phyloP scores from a whole-genome alignment of 2,888 invertebrate genomes.

The Platerodrilus igneus region DNA sequence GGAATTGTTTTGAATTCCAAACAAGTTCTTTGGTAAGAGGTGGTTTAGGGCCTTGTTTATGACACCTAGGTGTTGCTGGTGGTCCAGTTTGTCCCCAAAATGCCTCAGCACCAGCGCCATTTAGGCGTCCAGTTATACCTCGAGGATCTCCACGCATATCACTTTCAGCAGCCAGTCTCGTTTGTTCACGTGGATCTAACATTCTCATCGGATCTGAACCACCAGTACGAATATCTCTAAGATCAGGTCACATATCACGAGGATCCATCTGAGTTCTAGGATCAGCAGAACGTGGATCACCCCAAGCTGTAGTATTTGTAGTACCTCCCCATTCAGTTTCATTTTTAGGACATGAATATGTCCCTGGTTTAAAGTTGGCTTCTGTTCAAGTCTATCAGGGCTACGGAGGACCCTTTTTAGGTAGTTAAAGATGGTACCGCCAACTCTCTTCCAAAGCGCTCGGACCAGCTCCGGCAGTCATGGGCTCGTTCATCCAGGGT shows the following conservation, averaged over 20 bases:
- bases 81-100: slow-evolving; percentile 69
- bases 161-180: slow-evolving; percentile 56
- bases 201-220: slow-evolving; percentile 53
- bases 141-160: slow-evolving; percentile 67
- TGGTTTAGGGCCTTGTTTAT: slow-evolving; percentile 56
- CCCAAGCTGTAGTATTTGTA: slow-evolving; percentile 45
- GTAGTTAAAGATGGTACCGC: too few species aligned
- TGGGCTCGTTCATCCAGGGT: too few species aligned
- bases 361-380: too few species aligned
- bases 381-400: too few species aligned
- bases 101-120: slow-evolving; percentile 64
- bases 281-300: slow-evolving; percentile 50
- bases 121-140: slow-evolving; percentile 78
- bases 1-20: slow-evolving; percentile 86
- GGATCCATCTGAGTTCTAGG: slow-evolving; percentile 51
- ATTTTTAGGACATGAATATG: too few species aligned
- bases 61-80: slow-evolving; percentile 56
- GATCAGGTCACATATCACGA: slow-evolving; percentile 58
- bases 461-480: too few species aligned
- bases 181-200: slow-evolving; percentile 50
- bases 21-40: slow-evolving; percentile 69
- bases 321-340: slow-evolving; percentile 52
- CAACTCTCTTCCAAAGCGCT: too few species aligned
- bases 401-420: too few species aligned
- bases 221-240: slow-evolving; percentile 55